Percentiles rank a stretch among this genome's conserved stretches.
Conservation (phyloP, 2,888 invertebrate species). For the Eupithecia centaureata region DNA sequence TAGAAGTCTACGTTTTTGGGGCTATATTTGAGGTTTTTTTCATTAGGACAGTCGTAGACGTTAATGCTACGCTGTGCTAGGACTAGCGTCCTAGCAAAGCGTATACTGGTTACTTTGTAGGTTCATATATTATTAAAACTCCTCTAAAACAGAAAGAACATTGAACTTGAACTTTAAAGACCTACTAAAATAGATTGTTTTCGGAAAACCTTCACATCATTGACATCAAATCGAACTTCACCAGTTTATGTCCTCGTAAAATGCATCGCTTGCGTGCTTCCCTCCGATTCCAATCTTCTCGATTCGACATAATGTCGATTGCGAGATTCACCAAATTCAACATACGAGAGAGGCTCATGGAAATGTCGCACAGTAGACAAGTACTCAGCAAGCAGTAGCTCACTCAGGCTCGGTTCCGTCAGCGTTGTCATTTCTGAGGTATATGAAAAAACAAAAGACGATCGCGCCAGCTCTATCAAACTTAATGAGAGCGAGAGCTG, state of each 20-base stretch:
- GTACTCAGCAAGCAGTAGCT: too few relatives aligned
- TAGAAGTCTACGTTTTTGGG: too few relatives aligned
- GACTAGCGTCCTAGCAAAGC: too few relatives aligned
- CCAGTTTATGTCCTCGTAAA: constrained; percentile 43
- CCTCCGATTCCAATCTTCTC: background rate
- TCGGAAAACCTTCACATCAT: constrained; percentile 13
- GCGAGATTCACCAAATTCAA: background rate
- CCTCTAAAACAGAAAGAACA: constrained; percentile 6
- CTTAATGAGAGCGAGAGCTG: too few relatives aligned
- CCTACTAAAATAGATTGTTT: constrained; percentile 17
- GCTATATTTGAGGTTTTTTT: too few relatives aligned
- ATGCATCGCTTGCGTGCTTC: constrained; percentile 60
- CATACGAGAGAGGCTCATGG: background rate
- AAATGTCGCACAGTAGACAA: background rate
- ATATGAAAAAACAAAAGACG: background rate
- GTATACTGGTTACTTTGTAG: too few relatives aligned
- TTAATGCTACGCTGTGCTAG: too few relatives aligned
- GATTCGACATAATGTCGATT: background rate
- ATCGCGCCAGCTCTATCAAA: background rate
- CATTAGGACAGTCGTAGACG: too few relatives aligned
- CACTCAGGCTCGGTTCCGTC: too few relatives aligned
- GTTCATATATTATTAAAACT: too few relatives aligned
- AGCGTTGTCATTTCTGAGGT: too few relatives aligned
- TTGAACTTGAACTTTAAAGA: constrained; percentile 11
- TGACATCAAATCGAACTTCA: constrained; percentile 27